Evolutionary conservation across 2,113 vertebrate species (phyloP).

Genomic region (Oophaga pumilio): DNA sequence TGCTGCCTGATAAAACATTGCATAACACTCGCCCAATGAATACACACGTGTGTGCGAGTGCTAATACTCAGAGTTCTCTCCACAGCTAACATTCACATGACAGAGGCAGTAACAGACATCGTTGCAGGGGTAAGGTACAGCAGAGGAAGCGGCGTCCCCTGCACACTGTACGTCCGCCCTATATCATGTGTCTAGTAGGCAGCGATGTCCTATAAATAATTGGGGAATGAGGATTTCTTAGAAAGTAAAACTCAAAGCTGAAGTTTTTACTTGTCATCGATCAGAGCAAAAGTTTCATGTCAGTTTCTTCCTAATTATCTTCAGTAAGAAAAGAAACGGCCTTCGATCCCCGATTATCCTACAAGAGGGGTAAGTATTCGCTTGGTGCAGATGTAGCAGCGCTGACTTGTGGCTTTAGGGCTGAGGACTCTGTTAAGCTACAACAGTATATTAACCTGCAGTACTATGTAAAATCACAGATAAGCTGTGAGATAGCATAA

Average conservation of each 20-base stretch:
- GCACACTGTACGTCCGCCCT: neutral
- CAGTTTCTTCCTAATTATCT: neutral
- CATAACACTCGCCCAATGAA: too few species aligned
- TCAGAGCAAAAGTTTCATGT: neutral
- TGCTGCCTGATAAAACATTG: too few species aligned
- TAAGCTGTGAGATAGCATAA: neutral
- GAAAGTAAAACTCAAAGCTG: neutral
- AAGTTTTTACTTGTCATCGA: neutral
- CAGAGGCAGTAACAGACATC: neutral
- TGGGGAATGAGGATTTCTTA: neutral
- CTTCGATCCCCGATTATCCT: neutral
- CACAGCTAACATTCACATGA: neutral
- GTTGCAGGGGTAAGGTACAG: neutral
- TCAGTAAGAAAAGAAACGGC: neutral
- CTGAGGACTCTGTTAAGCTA: neutral
- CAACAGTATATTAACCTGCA: neutral
- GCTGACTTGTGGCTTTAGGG: neutral
- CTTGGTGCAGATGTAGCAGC: neutral
- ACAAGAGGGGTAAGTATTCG: neutral
- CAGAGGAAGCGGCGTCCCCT: neutral
- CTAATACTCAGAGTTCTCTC: too few species aligned
- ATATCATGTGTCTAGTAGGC: neutral
- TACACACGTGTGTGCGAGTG: too few species aligned
- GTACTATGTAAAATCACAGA: neutral
- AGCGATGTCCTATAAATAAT: neutral